Evolutionary conservation across 2,888 invertebrate species (phyloP).

Genomic region (Cryptus armator): DNA sequence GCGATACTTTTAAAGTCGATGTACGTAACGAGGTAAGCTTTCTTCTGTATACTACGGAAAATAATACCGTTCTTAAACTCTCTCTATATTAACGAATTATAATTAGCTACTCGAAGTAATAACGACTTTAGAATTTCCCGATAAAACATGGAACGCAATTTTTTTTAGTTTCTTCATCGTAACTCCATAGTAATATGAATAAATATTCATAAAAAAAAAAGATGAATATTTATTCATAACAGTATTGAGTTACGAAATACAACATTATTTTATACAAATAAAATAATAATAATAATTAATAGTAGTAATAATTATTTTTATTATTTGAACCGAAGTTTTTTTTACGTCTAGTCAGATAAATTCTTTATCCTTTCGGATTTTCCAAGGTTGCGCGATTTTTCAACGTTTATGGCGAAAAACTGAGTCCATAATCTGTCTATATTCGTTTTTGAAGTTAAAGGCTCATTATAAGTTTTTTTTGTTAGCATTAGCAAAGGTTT

Average conservation of each 20-base stretch:
- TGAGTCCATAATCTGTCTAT: not conserved
- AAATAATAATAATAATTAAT: too few relatives aligned
- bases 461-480: not conserved
- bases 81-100: not conserved
- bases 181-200: not conserved
- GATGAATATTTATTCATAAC: too few relatives aligned
- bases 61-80: not conserved
- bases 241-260: too few relatives aligned
- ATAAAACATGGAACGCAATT: not conserved
- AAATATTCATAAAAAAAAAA: too few relatives aligned
- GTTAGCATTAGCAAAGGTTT: not conserved
- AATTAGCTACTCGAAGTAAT: not conserved
- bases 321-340: not conserved
- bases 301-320: too few relatives aligned
- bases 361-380: not conserved
- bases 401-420: not conserved
- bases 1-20: slow-evolving; percentile 23
- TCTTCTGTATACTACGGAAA: not conserved
- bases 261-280: too few relatives aligned
- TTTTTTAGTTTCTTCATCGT: not conserved
- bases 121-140: not conserved
- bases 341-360: not conserved
- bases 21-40: not conserved
- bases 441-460: not conserved
- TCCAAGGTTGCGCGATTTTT: not conserved